Evolutionary conservation across 2,888 invertebrate species (phyloP), one percentile per base, ranked within the genome.

Genomic region (Nephrotoma appendiculata): DNA sequence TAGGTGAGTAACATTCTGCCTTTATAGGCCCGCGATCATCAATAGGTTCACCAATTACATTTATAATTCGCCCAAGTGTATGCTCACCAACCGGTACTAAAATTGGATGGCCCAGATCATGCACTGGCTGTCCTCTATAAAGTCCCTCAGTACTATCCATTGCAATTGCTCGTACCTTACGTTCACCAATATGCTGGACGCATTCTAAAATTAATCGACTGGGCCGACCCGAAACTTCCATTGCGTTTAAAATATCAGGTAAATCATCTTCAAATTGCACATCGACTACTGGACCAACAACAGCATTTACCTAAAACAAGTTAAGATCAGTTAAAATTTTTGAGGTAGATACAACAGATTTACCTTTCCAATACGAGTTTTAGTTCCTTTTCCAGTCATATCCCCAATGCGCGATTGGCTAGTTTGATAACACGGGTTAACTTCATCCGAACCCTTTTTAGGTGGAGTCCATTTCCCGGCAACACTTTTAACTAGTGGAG

Each of bases 271-370:
- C 98, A 90, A 99, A 99, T 91, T 98, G 98, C 0, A 98, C 98
- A 91, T 99, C 99, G 83, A 99, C 98, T 88, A 99, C 98, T 89
- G 99, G 98, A 92, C 98, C 98, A 91, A 99, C 99, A 87, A 99
- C 98, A 89, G 96, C 98, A 71, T 98, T 97, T 88, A 99, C 41
- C 87, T 88, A 84, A 31, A 31, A 41, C 43, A 84, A 42, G 42
- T 2, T 31, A 42, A 84, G 0, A 41, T 15, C 31, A 31, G 31
- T 52, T 15, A 52, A 31, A 31, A 31, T n/a, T 52, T 52, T 31
- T 71, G 6, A 31, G 4, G 3, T 2, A 31, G 1, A 31, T 31
- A 31, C 31, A 31, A 31, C 31, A 31, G 31, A 31, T 31, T 31
- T 71, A 71, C 71, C 71, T 71, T 71, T 31, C 71, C 71, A 71